phyloP scores from a whole-genome alignment of 2,888 invertebrate genomes.

The Bruchidius siliquastri region DNA sequence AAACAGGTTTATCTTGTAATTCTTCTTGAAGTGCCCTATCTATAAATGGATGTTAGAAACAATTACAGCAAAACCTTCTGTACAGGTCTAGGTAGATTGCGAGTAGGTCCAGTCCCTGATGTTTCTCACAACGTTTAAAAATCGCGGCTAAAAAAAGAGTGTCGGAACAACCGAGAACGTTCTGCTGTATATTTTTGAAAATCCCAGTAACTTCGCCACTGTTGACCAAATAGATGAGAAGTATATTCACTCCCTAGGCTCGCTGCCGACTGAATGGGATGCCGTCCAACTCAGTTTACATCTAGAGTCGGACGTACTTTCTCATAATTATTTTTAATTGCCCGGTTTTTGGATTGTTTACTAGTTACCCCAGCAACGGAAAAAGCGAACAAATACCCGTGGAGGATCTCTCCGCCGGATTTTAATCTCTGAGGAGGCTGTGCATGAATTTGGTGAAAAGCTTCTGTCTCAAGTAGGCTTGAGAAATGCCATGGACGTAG shows the following conservation, averaged over 20 bases:
- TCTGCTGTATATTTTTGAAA: too few relatives aligned
- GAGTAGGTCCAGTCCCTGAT: too few relatives aligned
- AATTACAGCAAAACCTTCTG: too few relatives aligned
- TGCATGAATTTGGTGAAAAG: not conserved
- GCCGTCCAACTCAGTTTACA: not conserved
- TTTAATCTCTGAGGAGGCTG: not conserved
- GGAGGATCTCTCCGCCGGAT: not conserved
- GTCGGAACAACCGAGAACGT: too few relatives aligned
- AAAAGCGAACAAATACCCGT: not conserved
- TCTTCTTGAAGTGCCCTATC: too few relatives aligned
- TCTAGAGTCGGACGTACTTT: not conserved
- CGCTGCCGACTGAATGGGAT: not conserved
- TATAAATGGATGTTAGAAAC: too few relatives aligned
- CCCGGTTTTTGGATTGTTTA: not conserved
- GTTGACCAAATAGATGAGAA: not conserved
- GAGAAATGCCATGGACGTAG: not conserved
- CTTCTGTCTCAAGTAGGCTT: not conserved
- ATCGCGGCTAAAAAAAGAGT: too few relatives aligned
- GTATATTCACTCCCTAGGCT: not conserved
- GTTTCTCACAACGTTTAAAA: too few relatives aligned
- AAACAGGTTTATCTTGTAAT: too few relatives aligned
- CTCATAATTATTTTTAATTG: not conserved
- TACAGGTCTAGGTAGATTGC: too few relatives aligned
- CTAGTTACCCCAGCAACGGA: not conserved
- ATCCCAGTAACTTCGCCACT: not conserved